These are phyloP conservation scores for Holothuria scabra DNA, from an alignment of 53 echinoderm and acorn worm genomes.

Conservation along the genomic window DNA sequence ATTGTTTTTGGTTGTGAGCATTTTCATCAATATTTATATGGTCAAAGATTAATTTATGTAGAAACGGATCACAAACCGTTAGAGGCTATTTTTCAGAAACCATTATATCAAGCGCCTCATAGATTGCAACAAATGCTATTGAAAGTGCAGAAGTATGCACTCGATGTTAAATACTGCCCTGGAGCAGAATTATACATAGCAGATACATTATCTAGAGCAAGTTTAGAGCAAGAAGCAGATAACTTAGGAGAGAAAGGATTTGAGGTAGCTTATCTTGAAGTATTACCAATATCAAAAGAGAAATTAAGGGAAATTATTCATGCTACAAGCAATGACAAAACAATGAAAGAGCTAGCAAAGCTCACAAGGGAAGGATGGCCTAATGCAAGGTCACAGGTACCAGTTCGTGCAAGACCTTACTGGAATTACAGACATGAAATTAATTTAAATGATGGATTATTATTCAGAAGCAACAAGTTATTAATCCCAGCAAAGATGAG, in stretches of 20 bases:
- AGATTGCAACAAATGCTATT: conserved; percentile 59
- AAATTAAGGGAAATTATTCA: no score
- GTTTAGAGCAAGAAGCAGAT: no score
- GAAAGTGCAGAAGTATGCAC: conserved; percentile 46
- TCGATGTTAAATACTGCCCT: conserved; percentile 38
- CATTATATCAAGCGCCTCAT: conserved; percentile 39
- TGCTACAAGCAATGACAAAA: conserved; percentile 26
- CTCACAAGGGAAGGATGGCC: conserved; percentile 39
- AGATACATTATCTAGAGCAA: conserved; percentile 41
- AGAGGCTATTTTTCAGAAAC: no score
- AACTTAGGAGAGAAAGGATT: no score
- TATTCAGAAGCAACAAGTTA: conserved; percentile 30
- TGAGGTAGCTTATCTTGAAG: no score
- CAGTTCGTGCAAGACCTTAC: conserved; percentile 14
- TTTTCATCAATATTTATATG: no score
- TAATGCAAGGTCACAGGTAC: neutral
- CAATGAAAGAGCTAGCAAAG: neutral
- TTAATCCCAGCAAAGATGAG: no score
- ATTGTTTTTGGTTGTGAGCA: no score
- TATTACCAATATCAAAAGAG: no score
- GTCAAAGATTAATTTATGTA: no score
- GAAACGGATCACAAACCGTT: no score
- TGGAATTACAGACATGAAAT: conserved; percentile 58
- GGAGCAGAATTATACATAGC: conserved; percentile 46
- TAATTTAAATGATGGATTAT: conserved; percentile 40